A percentile compares a stretch with the other conserved stretches of the same genome.
Evolutionary conservation across 2,888 invertebrate genomes (phyloP).

Genomic region (Rhopalosiphum nymphaeae): DNA sequence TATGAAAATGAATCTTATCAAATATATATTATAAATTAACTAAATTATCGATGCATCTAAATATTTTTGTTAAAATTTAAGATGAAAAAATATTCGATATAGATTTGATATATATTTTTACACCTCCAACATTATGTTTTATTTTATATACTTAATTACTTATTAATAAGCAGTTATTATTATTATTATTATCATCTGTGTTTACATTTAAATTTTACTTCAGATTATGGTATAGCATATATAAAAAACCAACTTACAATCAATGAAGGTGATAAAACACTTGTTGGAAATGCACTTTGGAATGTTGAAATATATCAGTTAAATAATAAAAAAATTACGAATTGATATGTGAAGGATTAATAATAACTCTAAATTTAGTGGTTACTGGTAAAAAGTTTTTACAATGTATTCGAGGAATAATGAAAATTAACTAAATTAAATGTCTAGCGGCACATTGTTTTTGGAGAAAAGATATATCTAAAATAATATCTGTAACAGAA

Average conservation of each 20-base stretch:
- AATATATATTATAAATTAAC: background rate
- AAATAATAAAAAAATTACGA: conserved; percentile 21
- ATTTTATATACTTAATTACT: too few species aligned
- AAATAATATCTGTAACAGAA: background rate
- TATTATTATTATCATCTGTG: background rate
- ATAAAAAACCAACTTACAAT: conserved; percentile 68
- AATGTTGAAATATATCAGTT: conserved; percentile 53
- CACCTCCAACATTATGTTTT: too few species aligned
- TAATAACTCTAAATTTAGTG: conserved; percentile 56
- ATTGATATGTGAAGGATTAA: conserved; percentile 62
- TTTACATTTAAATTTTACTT: background rate
- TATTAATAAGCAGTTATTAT: background rate
- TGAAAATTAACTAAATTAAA: background rate
- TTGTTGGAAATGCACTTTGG: conserved; percentile 69
- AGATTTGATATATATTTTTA: too few species aligned
- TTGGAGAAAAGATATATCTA: background rate
- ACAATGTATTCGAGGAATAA: background rate
- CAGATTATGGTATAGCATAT: conserved; percentile 70
- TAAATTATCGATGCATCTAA: background rate
- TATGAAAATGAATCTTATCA: background rate
- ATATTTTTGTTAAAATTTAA: too few species aligned
- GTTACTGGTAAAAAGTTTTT: conserved; percentile 53
- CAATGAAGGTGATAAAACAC: conserved; percentile 68
- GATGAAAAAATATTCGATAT: too few species aligned
- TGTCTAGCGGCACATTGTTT: conserved; percentile 64